These are phyloP conservation scores for Cheirogaleus major DNA, from an alignment of 2,797 vertebrate species.

Conservation along the genomic window DNA sequence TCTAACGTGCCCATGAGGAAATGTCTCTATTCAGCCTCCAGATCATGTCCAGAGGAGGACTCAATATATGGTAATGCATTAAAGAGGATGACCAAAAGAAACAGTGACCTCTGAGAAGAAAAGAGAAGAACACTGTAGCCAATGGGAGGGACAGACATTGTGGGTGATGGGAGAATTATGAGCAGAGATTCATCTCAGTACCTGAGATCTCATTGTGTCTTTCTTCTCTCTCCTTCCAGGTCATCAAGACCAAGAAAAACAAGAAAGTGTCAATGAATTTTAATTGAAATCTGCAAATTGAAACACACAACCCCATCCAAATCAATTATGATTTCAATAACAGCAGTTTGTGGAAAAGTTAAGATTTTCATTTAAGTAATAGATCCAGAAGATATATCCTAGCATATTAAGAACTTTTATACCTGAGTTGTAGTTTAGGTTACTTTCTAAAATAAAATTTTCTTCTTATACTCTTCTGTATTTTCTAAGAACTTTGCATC, in stretches of 20 bases:
- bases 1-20: background rate
- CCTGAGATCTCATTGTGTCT: background rate
- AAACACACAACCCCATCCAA: background rate
- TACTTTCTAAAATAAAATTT: background rate
- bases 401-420: background rate
- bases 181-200: background rate
- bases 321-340: no score
- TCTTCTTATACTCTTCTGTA: background rate
- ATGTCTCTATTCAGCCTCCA: background rate
- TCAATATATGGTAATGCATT: background rate
- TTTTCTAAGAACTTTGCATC: background rate
- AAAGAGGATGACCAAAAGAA: background rate
- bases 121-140: fast-evolving
- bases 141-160: no score
- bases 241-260: background rate
- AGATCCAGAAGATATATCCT: background rate
- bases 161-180: background rate
- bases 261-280: background rate
- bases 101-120: background rate
- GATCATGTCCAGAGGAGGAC: no score
- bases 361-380: background rate
- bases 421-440: background rate
- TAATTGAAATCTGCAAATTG: background rate
- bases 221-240: constrained; percentile 35
- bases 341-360: background rate